Evolutionary conservation across 92 coral and sea anemone species (phyloP).

Genomic region (Phenganax subtilis): DNA sequence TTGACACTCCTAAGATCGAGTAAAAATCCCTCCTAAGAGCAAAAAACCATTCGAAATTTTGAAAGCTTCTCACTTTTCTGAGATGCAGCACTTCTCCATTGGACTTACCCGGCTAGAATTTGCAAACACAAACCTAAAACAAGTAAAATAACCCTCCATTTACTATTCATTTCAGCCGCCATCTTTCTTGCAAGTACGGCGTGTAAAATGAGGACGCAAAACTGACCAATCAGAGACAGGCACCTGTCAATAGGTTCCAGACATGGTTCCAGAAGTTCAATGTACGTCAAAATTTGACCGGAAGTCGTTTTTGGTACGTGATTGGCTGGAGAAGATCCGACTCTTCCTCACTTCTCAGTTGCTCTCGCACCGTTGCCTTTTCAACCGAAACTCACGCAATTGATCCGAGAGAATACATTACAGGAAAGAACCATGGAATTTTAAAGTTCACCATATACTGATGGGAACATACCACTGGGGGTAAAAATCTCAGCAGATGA

Average conservation of each 20-base stretch:
- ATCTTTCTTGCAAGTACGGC: slow-evolving; percentile 1
- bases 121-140: slow-evolving; percentile 77
- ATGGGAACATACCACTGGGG: no score
- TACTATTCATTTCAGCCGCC: slow-evolving; percentile 21
- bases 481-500: no score
- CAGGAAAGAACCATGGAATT: no score
- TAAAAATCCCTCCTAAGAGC: slow-evolving; percentile 86
- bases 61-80: background rate
- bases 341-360: no score
- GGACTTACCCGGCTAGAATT: slow-evolving; percentile 89
- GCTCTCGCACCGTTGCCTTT: no score
- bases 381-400: no score
- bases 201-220: background rate
- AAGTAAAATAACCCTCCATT: slow-evolving; percentile 39
- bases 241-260: slow-evolving; percentile 21
- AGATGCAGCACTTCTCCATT: background rate
- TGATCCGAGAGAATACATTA: no score
- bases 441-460: no score
- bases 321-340: no score
- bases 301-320: background rate
- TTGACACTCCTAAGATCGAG: slow-evolving; percentile 93
- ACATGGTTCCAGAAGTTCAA: slow-evolving; percentile 11
- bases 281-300: slow-evolving; percentile 1
- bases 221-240: slow-evolving; percentile 40
- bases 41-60: slow-evolving; percentile 5